Evolutionary conservation across 2,113 vertebrate genomes (phyloP).

Genomic region (Dermatemys mawii): DNA sequence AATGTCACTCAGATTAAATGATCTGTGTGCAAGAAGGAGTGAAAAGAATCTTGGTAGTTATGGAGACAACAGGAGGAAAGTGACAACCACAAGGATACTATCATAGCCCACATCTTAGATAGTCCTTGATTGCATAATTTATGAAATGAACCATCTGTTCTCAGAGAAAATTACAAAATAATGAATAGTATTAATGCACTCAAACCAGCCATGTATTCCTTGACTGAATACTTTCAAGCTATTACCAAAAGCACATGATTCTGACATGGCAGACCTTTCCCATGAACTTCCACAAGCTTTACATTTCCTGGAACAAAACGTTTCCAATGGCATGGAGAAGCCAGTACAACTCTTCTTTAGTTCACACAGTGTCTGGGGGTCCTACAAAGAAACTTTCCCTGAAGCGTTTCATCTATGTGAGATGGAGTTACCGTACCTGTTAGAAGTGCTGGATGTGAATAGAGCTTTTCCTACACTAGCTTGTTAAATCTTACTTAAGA

Average conservation of each 20-base stretch:
- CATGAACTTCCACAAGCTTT: slow-evolving; percentile 1
- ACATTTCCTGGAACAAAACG: not conserved
- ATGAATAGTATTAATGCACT: slow-evolving; percentile 18
- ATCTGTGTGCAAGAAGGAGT: not conserved
- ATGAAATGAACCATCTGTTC: slow-evolving; percentile 10
- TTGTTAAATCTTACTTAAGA: not conserved
- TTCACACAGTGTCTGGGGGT: not conserved
- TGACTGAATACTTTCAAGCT: not conserved
- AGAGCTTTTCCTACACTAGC: not conserved
- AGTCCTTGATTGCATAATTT: not conserved
- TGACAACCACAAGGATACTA: not conserved
- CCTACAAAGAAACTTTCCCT: not conserved
- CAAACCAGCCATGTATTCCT: rapidly evolving
- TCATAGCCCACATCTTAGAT: not conserved
- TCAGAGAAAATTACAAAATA: slow-evolving; percentile 30
- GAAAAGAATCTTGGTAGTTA: not conserved
- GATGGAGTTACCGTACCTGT: not conserved
- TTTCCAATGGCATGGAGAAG: not conserved
- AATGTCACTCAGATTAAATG: not conserved
- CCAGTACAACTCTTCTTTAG: not conserved
- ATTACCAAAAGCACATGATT: not conserved
- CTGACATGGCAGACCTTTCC: slow-evolving; percentile 31
- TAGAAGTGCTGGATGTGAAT: not conserved
- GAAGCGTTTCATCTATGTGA: not conserved
- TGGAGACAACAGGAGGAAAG: not conserved